These are phyloP conservation scores for Parnassius apollo DNA, from an alignment of 2,888 invertebrate genomes.

Conservation along the genomic window DNA sequence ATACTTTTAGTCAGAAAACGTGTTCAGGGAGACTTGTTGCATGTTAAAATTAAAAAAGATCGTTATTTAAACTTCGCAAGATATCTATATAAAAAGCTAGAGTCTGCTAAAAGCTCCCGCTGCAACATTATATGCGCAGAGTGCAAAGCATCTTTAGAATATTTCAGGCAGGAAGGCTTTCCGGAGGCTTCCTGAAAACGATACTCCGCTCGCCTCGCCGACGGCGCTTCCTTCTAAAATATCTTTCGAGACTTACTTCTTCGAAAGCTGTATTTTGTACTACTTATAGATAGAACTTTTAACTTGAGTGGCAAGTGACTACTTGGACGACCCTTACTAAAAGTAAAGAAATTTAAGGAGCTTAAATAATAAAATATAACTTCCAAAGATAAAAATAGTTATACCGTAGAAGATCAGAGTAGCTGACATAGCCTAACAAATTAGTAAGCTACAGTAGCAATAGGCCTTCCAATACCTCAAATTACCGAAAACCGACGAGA, in stretches of 20 bases:
- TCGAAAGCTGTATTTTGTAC: constrained; percentile 5
- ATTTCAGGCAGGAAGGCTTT: constrained; percentile 24
- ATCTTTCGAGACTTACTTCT: constrained; percentile 13
- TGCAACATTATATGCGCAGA: constrained; percentile 23
- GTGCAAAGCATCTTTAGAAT: constrained; percentile 23
- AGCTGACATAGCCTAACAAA: too few species aligned
- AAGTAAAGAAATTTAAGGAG: too few species aligned
- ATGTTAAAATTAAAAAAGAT: neutral
- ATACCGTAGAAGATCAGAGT: too few species aligned
- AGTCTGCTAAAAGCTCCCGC: constrained; percentile 11
- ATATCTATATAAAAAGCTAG: constrained; percentile 7
- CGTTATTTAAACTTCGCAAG: neutral
- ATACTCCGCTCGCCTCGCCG: constrained; percentile 4
- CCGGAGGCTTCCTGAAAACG: constrained; percentile 25
- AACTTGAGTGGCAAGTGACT: too few species aligned
- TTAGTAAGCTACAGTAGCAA: too few species aligned
- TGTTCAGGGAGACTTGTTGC: too few species aligned
- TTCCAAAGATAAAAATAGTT: too few species aligned
- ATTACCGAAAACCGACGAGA: too few species aligned
- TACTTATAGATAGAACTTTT: neutral
- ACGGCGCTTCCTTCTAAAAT: constrained; percentile 11
- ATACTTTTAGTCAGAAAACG: too few species aligned
- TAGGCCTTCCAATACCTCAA: too few species aligned
- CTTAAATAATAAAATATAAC: too few species aligned
- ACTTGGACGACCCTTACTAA: too few species aligned